phyloP scores from a whole-genome alignment of 2,888 invertebrate genomes.

The Cephus spinipes region DNA sequence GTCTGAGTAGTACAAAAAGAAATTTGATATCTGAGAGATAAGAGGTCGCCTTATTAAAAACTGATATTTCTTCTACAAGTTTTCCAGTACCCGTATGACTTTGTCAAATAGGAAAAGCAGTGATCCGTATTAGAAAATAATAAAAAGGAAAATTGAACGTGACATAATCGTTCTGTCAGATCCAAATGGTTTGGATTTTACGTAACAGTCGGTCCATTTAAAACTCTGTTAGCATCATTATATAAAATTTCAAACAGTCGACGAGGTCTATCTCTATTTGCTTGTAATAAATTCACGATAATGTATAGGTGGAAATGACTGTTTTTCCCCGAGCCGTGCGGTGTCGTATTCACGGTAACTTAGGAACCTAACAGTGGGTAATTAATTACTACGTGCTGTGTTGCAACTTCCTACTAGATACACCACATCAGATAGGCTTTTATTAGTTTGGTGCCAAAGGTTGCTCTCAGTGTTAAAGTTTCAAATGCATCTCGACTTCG shows the following conservation, averaged over 20 bases:
- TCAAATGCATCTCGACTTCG: not conserved
- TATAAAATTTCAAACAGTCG: not conserved
- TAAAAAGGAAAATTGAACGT: not conserved
- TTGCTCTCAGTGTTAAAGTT: not conserved
- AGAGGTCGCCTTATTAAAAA: not conserved
- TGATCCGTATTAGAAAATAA: not conserved
- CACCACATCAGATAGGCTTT: not conserved
- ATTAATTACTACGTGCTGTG: not conserved
- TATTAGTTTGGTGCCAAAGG: not conserved
- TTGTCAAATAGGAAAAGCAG: not conserved
- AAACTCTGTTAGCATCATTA: not conserved
- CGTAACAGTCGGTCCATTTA: not conserved
- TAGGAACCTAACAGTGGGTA: not conserved
- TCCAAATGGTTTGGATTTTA: not conserved
- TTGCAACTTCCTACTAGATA: not conserved
- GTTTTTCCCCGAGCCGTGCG: not conserved
- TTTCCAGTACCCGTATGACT: not conserved
- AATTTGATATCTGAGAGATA: not conserved
- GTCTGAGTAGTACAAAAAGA: not conserved
- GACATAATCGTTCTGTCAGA: not conserved
- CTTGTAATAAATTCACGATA: not conserved
- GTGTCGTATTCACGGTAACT: not conserved
- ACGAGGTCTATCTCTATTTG: not conserved
- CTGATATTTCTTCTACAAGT: not conserved
- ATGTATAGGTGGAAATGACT: not conserved